Conservation (phyloP, 2,888 invertebrate genomes). For the Oxytorus armatus region DNA sequence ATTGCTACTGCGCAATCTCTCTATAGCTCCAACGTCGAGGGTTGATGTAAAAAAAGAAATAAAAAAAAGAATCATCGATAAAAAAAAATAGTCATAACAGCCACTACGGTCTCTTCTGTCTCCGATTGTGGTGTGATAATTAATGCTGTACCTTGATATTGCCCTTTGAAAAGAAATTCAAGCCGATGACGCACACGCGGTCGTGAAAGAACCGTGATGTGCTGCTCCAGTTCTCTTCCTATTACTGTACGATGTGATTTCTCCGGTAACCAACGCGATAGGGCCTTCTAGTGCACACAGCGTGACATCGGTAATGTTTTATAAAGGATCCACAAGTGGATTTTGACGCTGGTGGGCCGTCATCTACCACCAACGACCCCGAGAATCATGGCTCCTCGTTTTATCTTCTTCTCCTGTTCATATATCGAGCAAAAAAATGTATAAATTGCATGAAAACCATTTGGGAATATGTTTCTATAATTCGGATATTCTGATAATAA, state of each 20-base stretch:
- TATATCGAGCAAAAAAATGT: no score
- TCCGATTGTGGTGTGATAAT: conserved; percentile 13
- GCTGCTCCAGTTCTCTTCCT: conserved; percentile 6
- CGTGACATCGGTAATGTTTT: no score
- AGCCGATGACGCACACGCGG: conserved; percentile 30
- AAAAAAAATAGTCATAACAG: conserved; percentile 1
- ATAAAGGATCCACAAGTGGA: conserved; percentile 52
- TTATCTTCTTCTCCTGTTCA: no score
- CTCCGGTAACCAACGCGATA: no score
- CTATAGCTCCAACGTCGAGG: no score
- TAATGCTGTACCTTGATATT: conserved; percentile 23
- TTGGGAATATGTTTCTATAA: no score
- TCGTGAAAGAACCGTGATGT: neutral
- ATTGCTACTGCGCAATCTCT: conserved; percentile 26
- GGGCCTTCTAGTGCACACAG: no score
- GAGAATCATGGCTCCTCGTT: conserved; percentile 16
- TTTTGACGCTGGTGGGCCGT: no score
- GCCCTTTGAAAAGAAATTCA: conserved; percentile 16
- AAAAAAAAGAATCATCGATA: conserved; percentile 4
- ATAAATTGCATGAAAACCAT: no score
- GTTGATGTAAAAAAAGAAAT: conserved; percentile 6
- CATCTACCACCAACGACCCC: neutral
- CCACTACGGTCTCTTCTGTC: neutral
- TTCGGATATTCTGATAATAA: no score
- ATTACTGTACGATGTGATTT: conserved; percentile 30